Evolutionary conservation across 2,113 vertebrate genomes (phyloP), one percentile per base, ranked within the genome.

Genomic region (Paradisaea rubra): DNA sequence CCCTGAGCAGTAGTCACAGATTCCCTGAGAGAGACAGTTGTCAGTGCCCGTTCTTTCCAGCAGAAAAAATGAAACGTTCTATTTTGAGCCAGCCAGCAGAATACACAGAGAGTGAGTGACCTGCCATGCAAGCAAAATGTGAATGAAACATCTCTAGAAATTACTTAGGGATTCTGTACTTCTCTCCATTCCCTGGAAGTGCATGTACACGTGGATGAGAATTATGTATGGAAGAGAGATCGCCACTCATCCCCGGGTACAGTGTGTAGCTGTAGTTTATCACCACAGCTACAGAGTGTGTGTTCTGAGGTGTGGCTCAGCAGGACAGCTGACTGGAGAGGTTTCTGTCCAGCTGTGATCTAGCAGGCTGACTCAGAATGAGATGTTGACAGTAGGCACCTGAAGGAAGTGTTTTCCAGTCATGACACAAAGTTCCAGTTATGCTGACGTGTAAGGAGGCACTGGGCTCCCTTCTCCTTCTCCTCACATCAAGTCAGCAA

Each of bases 21-120:
- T 71, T 86, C 82, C 85, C 81, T 81, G 8, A 91, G 73, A 95
- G 79, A 72, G 93, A 86, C 91, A 88, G 52, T 93, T 80, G 66
- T 71, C 87, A 87, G 50, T 39, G 50, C 54, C 61, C 4, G 2
- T 78, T 89, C 77, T 84, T 88, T 84, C 56, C 78, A 64, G 74
- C 76, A 83, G 54, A 44, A 90, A 86, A 88, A 84, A 74, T 49
- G 59, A 95, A 94, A 35, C 1, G 0, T 88, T 91, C 72, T 93
- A 77, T 82, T 95, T 90, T 83, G 41, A 90, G 86, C 47, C 64
- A 71, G 35, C 76, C 69, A 74, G 41, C 56, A 64, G 56, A 54
- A 41, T 27, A 61, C 4, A 50, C 14, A 60, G 33, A 33, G 39
- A n/a, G 19, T 4, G 23, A 91, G 31, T 71, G 74, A 56, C 35